These are phyloP conservation scores for Bursaphelenchus mucronatus DNA, from an alignment of 1,140 invertebrate genomes.

Conservation along the genomic window DNA sequence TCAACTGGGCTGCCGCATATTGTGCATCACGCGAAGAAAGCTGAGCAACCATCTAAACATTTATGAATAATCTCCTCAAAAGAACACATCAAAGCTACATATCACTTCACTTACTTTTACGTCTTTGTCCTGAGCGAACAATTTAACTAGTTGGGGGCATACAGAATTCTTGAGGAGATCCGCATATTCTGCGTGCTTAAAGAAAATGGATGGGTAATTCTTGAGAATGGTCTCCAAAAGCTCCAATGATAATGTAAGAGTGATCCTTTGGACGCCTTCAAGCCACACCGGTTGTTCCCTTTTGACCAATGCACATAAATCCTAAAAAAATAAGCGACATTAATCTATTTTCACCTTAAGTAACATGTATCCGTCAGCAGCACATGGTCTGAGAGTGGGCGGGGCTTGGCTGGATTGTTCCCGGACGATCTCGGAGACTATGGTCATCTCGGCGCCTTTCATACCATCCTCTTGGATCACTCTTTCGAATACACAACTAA, in stretches of 20 bases:
- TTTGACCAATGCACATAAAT: constrained; percentile 90
- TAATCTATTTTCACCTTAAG: constrained; percentile 71
- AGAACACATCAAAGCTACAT: too few species aligned
- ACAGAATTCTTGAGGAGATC: constrained; percentile 91
- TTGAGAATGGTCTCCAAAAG: constrained; percentile 85
- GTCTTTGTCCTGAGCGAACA: constrained; percentile 90
- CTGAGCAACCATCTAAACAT: too few species aligned
- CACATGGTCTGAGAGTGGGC: constrained; percentile 74
- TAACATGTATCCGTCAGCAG: constrained; percentile 86
- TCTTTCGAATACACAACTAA: constrained; percentile 91
- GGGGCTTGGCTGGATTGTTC: constrained; percentile 51
- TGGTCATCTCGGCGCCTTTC: constrained; percentile 70
- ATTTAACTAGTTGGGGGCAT: constrained; percentile 90
- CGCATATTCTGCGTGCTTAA: constrained; percentile 87
- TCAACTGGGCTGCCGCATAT: neutral
- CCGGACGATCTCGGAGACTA: constrained; percentile 26
- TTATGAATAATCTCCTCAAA: too few species aligned
- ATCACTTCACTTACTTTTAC: constrained; percentile 5
- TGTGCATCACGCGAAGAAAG: too few species aligned
- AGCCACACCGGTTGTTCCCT: constrained; percentile 91
- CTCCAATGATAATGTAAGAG: constrained; percentile 89
- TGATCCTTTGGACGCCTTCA: constrained; percentile 90
- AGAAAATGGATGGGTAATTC: constrained; percentile 84
- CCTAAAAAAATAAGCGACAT: constrained; percentile 65
- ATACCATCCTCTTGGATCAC: constrained; percentile 75